A percentile compares a stretch with the other conserved stretches of the same genome.
phyloP scores from a whole-genome alignment of 2,113 vertebrate genomes.

The Gallinago jamesoni region DNA sequence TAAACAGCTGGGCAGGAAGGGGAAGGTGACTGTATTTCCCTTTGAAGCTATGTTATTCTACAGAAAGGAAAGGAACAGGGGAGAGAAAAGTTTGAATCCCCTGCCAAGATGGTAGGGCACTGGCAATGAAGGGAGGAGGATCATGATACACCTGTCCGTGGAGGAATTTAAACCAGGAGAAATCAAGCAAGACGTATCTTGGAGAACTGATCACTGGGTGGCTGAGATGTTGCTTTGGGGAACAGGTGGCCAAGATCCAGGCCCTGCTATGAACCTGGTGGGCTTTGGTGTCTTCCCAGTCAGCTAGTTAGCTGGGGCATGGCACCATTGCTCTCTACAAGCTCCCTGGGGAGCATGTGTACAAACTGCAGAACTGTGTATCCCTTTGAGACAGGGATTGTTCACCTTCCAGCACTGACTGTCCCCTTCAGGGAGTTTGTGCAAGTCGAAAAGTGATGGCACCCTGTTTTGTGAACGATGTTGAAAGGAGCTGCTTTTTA shows the following conservation, averaged over 20 bases:
- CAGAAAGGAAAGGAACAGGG: neutral
- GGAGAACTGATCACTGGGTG: neutral
- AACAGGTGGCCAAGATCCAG: neutral
- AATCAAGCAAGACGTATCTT: neutral
- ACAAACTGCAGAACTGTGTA: neutral
- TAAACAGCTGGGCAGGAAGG: neutral
- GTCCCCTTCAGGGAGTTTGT: neutral
- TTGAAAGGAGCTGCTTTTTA: neutral
- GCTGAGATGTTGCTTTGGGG: neutral
- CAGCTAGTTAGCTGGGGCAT: neutral
- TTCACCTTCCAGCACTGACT: neutral
- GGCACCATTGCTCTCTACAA: neutral
- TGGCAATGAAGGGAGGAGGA: neutral
- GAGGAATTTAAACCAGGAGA: neutral
- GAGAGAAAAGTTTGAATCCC: neutral
- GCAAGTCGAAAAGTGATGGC: neutral
- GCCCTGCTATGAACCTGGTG: neutral
- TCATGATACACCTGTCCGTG: neutral
- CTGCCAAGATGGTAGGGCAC: neutral
- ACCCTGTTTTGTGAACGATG: neutral
- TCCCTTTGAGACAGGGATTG: rapidly evolving
- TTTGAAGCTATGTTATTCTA: neutral
- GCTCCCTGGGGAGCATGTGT: neutral
- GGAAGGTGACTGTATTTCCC: neutral
- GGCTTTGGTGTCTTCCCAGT: neutral